These are phyloP conservation scores for Xiphophorus birchmanni DNA, from an alignment of 2,797 vertebrate genomes.

Conservation along the genomic window DNA sequence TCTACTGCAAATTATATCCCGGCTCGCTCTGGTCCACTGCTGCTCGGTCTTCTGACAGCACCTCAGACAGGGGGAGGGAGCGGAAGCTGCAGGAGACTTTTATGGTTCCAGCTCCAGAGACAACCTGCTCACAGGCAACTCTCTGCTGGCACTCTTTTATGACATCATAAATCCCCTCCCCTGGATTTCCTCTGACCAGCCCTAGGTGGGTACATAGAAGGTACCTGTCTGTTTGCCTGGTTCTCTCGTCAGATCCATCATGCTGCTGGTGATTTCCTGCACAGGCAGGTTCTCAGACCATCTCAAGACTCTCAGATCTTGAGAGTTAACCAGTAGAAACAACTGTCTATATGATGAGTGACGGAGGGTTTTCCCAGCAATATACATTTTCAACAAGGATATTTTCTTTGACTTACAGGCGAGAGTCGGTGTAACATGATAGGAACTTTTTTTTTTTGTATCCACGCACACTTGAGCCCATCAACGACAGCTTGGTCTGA, in stretches of 20 bases:
- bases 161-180: constrained; percentile 79
- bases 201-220: constrained; percentile 77
- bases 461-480: constrained; percentile 44
- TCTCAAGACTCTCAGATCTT: constrained; percentile 47
- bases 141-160: constrained; percentile 79
- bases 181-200: constrained; percentile 79
- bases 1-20: constrained; percentile 8
- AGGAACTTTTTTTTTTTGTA: constrained; percentile 10
- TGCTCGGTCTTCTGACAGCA: constrained; percentile 50
- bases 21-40: constrained; percentile 16
- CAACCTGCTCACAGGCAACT: constrained; percentile 78
- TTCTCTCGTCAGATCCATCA: constrained; percentile 60
- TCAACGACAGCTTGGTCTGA: constrained; percentile 40
- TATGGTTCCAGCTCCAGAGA: constrained; percentile 71
- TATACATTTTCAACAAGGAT: constrained; percentile 1
- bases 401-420: constrained; percentile 28
- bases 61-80: constrained; percentile 58
- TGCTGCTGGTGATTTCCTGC: constrained; percentile 59
- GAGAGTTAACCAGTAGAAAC: constrained; percentile 35
- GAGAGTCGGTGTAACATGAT: constrained; percentile 29
- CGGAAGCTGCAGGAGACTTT: constrained; percentile 70
- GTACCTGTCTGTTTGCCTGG: constrained; percentile 80
- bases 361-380: constrained; percentile 5
- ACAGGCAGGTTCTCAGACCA: constrained; percentile 49
- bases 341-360: constrained; percentile 35